Evolutionary conservation across 2,113 vertebrate species (phyloP), one percentile per base, ranked within the genome.

Genomic region (Hassar affinis): DNA sequence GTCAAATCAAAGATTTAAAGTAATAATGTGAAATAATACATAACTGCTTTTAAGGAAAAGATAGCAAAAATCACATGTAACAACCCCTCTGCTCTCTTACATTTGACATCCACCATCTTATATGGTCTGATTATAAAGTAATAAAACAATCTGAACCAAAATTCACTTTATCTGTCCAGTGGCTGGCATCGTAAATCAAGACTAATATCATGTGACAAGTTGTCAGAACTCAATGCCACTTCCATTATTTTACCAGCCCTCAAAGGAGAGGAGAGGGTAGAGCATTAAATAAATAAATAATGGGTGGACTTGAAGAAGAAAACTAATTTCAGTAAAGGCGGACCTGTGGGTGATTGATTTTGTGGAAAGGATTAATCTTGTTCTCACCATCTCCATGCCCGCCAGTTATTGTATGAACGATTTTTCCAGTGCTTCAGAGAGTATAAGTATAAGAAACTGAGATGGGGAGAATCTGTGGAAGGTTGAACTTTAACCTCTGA

Each of bases 131-230:
- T 66, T 72, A 83, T 68, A 51, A 79, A 4, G 77, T 81, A 86
- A 91, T 88, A 88, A 89, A 90, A 84, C 54, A 85, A 86, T 84
- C 82, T 79, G 82, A 72, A 81, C 68, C n/a, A 18, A 49, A 79
- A 75, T 83, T 89, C 79, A 81, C 87, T 90, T 88, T 85, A 84
- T 90, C 87, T 68, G 85, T 89, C 82, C 72, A 38, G 18, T 35
- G 74, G 66, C 79, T 74, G 42, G 68, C 38, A 45, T 88, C 83
- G n/a, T 90, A 87, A 90, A 92, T 90, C 87, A 91, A 38, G 56
- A 54, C 80, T 83, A 78, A 81, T 42, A 87, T 85, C 61, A 83
- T 81, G 78, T 51, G 77, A 89, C 89, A 86, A 82, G 85, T 85
- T 87, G 88, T 85, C 79, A 88, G 84, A 87, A 86, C 62, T 83